phyloP scores from a whole-genome alignment of 2,888 invertebrate genomes.

The Macrophya annulata region DNA sequence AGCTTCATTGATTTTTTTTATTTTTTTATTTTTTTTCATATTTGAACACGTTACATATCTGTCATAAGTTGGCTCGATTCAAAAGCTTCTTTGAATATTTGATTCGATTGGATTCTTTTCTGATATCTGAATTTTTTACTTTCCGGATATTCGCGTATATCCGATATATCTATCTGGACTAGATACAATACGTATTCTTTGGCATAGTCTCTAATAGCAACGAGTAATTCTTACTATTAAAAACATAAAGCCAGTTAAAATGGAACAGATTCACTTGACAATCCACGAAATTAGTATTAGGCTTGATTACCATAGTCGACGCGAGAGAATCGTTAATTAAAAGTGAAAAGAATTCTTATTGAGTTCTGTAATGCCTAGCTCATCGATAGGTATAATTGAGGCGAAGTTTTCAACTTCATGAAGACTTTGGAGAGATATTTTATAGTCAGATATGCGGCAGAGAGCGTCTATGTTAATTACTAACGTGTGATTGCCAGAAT shows the following conservation, averaged over 20 bases:
- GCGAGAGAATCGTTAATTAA: neutral
- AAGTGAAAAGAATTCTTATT: neutral
- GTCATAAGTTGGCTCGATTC: conserved; percentile 9
- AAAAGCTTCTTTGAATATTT: conserved; percentile 18
- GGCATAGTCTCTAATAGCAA: neutral
- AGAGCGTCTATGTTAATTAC: neutral
- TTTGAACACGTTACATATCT: conserved; percentile 20
- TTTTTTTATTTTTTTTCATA: conserved; percentile 3
- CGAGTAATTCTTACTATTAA: neutral
- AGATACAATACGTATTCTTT: neutral
- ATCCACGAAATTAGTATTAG: neutral
- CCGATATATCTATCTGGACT: too few relatives aligned
- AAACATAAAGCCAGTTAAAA: neutral
- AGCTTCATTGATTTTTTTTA: conserved; percentile 35
- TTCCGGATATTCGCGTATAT: neutral
- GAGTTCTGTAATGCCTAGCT: neutral
- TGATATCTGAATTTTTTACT: conserved; percentile 5
- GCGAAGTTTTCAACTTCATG: conserved; percentile 7
- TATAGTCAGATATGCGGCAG: neutral
- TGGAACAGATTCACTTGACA: neutral
- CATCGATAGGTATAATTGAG: neutral
- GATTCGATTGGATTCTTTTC: conserved; percentile 14
- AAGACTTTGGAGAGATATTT: neutral
- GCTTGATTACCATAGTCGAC: neutral
- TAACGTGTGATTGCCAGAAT: conserved; percentile 18